Evolutionary conservation across 2,888 invertebrate genomes (phyloP), one percentile per base, ranked within the genome.

Genomic region (Pegoplata infirma): DNA sequence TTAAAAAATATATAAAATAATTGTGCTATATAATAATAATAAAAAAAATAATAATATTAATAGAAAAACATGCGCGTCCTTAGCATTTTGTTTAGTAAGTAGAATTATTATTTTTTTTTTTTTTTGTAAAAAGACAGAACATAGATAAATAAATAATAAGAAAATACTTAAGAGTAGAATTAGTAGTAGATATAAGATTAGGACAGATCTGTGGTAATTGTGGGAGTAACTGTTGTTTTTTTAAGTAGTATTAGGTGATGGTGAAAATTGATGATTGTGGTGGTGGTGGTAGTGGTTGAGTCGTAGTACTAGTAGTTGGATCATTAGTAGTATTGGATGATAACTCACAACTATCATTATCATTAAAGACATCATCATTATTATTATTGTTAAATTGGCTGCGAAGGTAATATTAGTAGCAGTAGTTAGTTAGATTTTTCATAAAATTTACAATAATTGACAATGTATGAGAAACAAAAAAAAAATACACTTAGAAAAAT

Each of bases 401-500:
- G 67, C 28, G 61, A 61, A 75, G 46, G 61, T 74, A 53, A 25
- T n/a, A n/a, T 19, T 51, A 58, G n/a, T 19, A 32, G 23, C 59
- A 67, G 51, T 40, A 23, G 23, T 25, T 51, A 14, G 46, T 61
- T 59, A 23, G 36, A 53, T 47, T 58, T n/a, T 32, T 7, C 36
- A n/a, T n/a, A n/a, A n/a, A n/a, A n/a, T 12, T 36, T 49, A 23
- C 8, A 14, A 28, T 16, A 36, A 21, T 40, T 49, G 3, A 56
- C 17, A 47, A 67, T 67, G 53, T 19, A 61, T 53, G 53, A 53
- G n/a, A n/a, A n/a, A n/a, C n/a, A n/a, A n/a, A n/a, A 53, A 21
- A 46, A 58, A 8, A 19, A 59, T 59, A 61, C 53, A 68, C 61
- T 68, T 68, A 49, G 21, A 63, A 16, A 68, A 61, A 59, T 72